Conservation (phyloP, 2,888 invertebrate genomes). For the Agrotis exclamationis region DNA sequence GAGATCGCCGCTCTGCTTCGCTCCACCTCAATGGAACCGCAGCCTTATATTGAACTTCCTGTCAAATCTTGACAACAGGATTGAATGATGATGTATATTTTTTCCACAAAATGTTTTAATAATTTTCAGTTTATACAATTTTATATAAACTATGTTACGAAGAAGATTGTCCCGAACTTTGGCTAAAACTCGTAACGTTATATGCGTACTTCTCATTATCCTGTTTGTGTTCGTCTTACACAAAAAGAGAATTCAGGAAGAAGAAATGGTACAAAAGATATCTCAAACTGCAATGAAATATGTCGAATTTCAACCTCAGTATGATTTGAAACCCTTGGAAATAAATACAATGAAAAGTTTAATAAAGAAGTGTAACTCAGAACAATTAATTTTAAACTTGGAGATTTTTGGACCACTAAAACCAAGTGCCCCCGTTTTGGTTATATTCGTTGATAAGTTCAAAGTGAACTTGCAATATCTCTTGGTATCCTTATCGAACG, state of each 20-base stretch:
- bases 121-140: not conserved
- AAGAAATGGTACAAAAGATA: slow-evolving; percentile 52
- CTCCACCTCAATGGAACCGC: too few species aligned
- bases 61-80: slow-evolving; percentile 8
- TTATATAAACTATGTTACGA: slow-evolving; percentile 34
- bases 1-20: too few species aligned
- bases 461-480: slow-evolving; percentile 71
- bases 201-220: slow-evolving; percentile 50
- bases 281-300: slow-evolving; percentile 64
- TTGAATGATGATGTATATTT: not conserved
- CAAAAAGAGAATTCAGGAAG: slow-evolving; percentile 41
- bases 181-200: slow-evolving; percentile 40
- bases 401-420: slow-evolving; percentile 69
- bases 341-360: slow-evolving; percentile 39
- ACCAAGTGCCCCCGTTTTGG: slow-evolving; percentile 72
- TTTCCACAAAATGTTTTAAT: not conserved
- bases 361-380: slow-evolving; percentile 44
- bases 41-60: too few species aligned
- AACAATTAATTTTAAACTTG: slow-evolving; percentile 67
- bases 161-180: slow-evolving; percentile 42
- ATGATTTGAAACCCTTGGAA: slow-evolving; percentile 8
- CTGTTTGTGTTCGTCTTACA: slow-evolving; percentile 42
- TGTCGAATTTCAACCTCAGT: slow-evolving; percentile 43
- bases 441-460: slow-evolving; percentile 71
- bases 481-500: slow-evolving; percentile 72